Evolutionary conservation across 2,888 invertebrate species (phyloP), one percentile per base, ranked within the genome.

Genomic region (Cyaniris semiargus): DNA sequence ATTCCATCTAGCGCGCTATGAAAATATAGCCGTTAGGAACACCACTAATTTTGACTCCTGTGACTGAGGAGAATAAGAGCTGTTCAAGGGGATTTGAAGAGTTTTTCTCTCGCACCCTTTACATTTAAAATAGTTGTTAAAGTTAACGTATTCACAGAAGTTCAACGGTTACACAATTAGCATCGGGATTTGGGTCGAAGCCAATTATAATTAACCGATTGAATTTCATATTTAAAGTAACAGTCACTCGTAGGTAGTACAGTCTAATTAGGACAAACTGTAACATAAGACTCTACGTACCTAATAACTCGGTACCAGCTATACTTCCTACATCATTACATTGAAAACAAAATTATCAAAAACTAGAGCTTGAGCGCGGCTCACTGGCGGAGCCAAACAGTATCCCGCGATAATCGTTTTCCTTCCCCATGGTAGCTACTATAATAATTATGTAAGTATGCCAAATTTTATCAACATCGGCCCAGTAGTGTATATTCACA

Each of bases 141-240:
- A 10, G 21, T 7, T 60, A 66, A 31, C 31, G 27, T 66, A 66
- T 60, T 23, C 23, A 66, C 66, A 6, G 15, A 31, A 66, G 27
- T 15, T 31, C 66, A 66, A 66, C 27, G 15, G 27, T 66, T 66
- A 27, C 66, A 66, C 66, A 66, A 66, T 66, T 66, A 66, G 66
- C 66, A 66, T 66, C 31, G 66, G 27, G 27, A 66, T 66, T 66
- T 66, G 66, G 66, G 66, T 66, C 66, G 66, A 23, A 66, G 66
- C 66, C 66, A 66, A 66, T 66, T 66, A 27, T 66, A 66, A 66
- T 27, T 18, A 66, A 15, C 27, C 10, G 5, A 66, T 66, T 31
- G 27, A 66, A 66, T 66, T 66, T 27, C 60, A 23, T 60, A 60
- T 60, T 23, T 18, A 66, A 66, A 66, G 66, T 15, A n/a, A n/a